Base-by-base conservation (phyloP, 1,140 invertebrate species). In the Harpegnathos saltator region DNA sequence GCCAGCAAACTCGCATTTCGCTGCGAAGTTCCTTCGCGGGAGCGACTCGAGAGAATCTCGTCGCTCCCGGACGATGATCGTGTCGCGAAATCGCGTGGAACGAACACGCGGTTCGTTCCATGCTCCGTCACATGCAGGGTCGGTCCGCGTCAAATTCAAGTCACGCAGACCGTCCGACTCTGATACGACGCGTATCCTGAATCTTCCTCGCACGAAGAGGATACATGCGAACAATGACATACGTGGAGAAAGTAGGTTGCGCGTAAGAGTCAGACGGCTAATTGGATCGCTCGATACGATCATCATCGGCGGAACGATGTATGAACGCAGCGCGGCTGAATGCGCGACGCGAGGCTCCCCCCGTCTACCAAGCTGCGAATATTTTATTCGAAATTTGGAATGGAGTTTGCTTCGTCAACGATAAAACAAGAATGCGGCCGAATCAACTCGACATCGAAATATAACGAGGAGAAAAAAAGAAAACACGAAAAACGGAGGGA, bases 51-150 rank as follows among this genome's bases (percentile, higher is more conserved):
- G 44, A 19, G 44, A 75, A 12, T n/a, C n/a, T n/a, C 15, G 33
- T n/a, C 29, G 56, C 58, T 44, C 73, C 33, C 38, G 61, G 65
- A 80, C 73, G 81, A 87, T 68, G 61, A 86, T 84, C 86, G 85
- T 83, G 82, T 73, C 50, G n/a, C n/a, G 59, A 19, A 58, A 73
- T 38, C 19, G 29, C n/a, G n/a, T n/a, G n/a, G n/a, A n/a, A n/a
- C n/a, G n/a, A 48, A n/a, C 33, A 29, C 61, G 73, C 19, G 38
- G 38, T 7, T 63, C 26, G 44, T 74, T 48, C 72, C 33, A n/a
- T n/a, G n/a, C n/a, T n/a, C n/a, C n/a, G n/a, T n/a, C n/a, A n/a
- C n/a, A n/a, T n/a, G n/a, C n/a, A n/a, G n/a, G n/a, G 50, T 24
- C 22, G 22, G 29, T 38, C 54, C 58, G 33, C 44, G 38, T 38